These are phyloP conservation scores for Lycodopsis pacificus DNA, from an alignment of 2,797 vertebrate species.

Conservation along the genomic window DNA sequence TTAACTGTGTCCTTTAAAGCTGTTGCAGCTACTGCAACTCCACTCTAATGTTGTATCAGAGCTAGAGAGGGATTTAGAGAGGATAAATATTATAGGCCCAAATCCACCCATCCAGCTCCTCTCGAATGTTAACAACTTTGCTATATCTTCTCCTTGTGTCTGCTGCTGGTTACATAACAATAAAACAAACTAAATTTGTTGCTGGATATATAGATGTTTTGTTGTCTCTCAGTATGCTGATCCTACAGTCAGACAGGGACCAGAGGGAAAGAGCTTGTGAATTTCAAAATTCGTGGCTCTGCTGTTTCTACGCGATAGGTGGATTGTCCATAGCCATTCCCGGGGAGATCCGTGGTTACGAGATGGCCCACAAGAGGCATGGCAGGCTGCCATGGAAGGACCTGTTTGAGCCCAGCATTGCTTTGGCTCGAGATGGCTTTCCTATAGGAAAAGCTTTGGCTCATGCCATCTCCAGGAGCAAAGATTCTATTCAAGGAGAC, in stretches of 20 bases:
- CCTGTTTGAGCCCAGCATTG: constrained; percentile 94
- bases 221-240: constrained; percentile 6
- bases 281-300: constrained; percentile 9
- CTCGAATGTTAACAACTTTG: constrained; percentile 9
- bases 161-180: constrained; percentile 5
- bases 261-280: constrained; percentile 7
- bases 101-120: background rate
- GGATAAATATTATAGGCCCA: constrained; percentile 16
- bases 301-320: constrained; percentile 79
- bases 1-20: constrained; percentile 14
- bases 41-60: constrained; percentile 15
- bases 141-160: background rate
- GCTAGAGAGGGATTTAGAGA: constrained; percentile 29
- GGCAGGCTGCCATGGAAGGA: constrained; percentile 93
- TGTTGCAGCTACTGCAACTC: constrained; percentile 7
- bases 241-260: background rate
- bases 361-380: constrained; percentile 92
- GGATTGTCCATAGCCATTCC: constrained; percentile 95
- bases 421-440: constrained; percentile 92
- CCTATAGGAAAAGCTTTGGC: constrained; percentile 89
- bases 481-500: constrained; percentile 81
- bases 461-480: constrained; percentile 81
- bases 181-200: constrained; percentile 8
- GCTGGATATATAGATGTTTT: background rate
- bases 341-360: constrained; percentile 94